phyloP scores from a whole-genome alignment of 2,797 vertebrate genomes.

The Vultur gryphus region DNA sequence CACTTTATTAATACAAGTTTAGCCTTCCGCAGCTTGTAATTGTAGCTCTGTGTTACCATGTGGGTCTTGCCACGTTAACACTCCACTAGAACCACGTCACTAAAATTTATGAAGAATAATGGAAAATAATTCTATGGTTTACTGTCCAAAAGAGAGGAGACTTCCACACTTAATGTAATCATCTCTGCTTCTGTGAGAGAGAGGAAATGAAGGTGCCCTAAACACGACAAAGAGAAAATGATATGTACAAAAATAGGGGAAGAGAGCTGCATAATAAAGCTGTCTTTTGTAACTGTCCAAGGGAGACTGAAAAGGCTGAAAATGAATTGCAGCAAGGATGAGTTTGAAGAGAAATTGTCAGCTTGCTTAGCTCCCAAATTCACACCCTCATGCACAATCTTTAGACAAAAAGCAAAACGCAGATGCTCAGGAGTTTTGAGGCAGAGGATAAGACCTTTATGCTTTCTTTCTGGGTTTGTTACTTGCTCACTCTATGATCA shows the following conservation, averaged over 20 bases:
- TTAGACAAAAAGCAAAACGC: neutral
- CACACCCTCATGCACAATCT: neutral
- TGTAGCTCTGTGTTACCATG: neutral
- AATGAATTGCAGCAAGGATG: constrained; percentile 5
- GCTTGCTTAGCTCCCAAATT: constrained; percentile 5
- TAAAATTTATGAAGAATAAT: constrained; percentile 35
- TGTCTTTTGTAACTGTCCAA: constrained; percentile 45
- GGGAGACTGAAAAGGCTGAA: constrained; percentile 27
- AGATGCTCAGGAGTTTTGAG: neutral
- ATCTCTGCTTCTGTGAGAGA: constrained; percentile 20
- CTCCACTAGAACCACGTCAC: neutral
- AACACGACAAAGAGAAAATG: constrained; percentile 51
- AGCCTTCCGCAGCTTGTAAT: neutral
- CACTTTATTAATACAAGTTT: neutral
- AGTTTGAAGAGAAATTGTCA: constrained; percentile 40
- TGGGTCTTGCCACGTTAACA: neutral
- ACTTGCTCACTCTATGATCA: neutral
- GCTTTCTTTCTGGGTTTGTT: neutral
- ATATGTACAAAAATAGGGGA: constrained; percentile 8
- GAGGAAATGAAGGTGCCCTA: constrained; percentile 51
- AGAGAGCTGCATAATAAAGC: constrained; percentile 43
- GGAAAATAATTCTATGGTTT: constrained; percentile 33
- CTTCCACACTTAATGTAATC: constrained; percentile 14
- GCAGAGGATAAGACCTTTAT: neutral
- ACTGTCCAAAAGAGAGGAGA: neutral